A percentile compares a stretch with the other conserved stretches of the same genome.
Evolutionary conservation across 2,888 invertebrate species (phyloP).

Genomic region (Pandemis cinnamomeana): DNA sequence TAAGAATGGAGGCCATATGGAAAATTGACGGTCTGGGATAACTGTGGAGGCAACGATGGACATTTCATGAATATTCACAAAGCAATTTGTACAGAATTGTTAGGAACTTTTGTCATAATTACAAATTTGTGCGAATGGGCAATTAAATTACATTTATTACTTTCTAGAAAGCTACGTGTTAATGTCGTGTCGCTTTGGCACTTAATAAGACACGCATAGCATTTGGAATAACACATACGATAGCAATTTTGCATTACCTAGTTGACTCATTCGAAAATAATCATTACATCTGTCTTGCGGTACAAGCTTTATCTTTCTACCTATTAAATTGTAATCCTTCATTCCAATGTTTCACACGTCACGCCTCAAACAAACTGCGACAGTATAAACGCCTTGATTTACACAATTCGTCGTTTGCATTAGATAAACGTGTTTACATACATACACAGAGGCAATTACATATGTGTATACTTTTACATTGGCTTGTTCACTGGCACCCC

Average conservation of each 20-base stretch:
- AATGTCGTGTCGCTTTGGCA: neutral
- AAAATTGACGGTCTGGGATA: constrained; percentile 21
- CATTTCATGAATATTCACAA: constrained; percentile 37
- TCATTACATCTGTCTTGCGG: neutral
- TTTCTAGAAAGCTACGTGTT: constrained; percentile 8
- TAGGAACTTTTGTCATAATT: constrained; percentile 31
- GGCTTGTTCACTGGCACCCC: neutral
- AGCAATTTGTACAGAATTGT: constrained; percentile 36
- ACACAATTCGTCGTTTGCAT: constrained; percentile 10
- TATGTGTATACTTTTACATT: neutral
- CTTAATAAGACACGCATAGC: neutral
- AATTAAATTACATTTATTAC: constrained; percentile 29
- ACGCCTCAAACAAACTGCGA: constrained; percentile 8
- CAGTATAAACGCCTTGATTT: constrained; percentile 2
- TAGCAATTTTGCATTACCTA: neutral
- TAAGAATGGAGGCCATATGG: constrained; percentile 32
- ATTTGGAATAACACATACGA: neutral
- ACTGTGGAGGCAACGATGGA: constrained; percentile 21
- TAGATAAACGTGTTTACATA: constrained; percentile 16
- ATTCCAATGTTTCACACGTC: constrained; percentile 10
- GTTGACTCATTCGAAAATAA: neutral
- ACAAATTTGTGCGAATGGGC: constrained; percentile 17
- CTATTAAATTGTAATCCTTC: constrained; percentile 14
- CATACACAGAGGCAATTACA: neutral
- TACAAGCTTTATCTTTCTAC: constrained; percentile 12